Percentiles rank a stretch among this genome's conserved stretches.
Conservation (phyloP, 1,140 invertebrate genomes). For the Goniozus legneri region DNA sequence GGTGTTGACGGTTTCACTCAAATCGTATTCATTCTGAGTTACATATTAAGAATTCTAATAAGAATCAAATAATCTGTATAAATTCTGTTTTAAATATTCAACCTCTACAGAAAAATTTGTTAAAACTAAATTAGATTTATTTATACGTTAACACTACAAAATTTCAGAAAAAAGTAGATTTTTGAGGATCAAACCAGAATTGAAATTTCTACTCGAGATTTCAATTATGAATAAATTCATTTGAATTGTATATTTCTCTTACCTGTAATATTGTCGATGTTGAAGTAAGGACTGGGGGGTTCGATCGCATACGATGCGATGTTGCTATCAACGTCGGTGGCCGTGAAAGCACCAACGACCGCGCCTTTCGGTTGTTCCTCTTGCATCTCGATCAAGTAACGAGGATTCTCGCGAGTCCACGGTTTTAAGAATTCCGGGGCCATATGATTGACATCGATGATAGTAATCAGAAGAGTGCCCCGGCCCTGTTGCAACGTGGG, state of each 20-base stretch:
- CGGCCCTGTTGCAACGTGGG: constrained; percentile 72
- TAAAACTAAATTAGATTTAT: neutral
- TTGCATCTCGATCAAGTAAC: constrained; percentile 66
- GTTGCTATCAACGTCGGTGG: constrained; percentile 78
- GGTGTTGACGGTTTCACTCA: no score
- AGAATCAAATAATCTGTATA: neutral
- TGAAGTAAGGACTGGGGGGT: constrained; percentile 71
- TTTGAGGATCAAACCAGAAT: no score
- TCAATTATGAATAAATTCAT: neutral
- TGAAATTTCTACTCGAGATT: neutral
- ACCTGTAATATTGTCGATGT: constrained; percentile 73
- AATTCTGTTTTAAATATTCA: no score
- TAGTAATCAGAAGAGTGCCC: constrained; percentile 78
- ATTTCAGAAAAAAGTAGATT: no score
- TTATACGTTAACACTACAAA: no score
- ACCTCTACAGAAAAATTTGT: no score
- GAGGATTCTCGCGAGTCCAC: constrained; percentile 69
- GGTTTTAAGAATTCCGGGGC: constrained; percentile 65
- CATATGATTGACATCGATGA: constrained; percentile 76
- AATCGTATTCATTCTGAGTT: no score
- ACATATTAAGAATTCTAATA: no score
- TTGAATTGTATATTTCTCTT: constrained; percentile 4
- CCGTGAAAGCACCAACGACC: constrained; percentile 74
- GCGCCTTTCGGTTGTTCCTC: constrained; percentile 83
- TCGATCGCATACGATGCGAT: constrained; percentile 73